phyloP scores from a whole-genome alignment of 1,140 invertebrate species.

The Pentalonia nigronervosa region DNA sequence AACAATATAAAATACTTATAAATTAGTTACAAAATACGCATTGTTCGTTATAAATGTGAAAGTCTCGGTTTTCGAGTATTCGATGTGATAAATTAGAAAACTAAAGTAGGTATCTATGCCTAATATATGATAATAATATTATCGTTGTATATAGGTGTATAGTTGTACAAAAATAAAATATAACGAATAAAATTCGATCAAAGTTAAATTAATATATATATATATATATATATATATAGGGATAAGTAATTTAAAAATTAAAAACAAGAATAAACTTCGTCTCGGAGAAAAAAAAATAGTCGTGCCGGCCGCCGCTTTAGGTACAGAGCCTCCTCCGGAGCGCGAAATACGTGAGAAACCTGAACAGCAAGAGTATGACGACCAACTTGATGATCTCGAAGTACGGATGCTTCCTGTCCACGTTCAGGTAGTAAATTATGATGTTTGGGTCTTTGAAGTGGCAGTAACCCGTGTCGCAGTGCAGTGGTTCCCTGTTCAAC shows the following conservation, averaged over 20 bases:
- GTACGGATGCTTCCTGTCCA: conserved; percentile 59
- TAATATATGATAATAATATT: conserved; percentile 11
- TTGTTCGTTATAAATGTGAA: neutral
- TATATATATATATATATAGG: neutral
- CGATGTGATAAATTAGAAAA: conserved; percentile 14
- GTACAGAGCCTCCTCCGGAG: conserved; percentile 59
- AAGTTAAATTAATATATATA: neutral
- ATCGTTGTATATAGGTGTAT: neutral
- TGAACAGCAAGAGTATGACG: conserved; percentile 59
- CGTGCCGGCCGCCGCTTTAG: neutral
- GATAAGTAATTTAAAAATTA: neutral
- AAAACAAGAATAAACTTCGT: neutral
- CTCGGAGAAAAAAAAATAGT: neutral
- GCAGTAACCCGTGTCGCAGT: conserved; percentile 65
- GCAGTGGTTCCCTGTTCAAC: conserved; percentile 67
- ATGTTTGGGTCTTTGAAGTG: conserved; percentile 62
- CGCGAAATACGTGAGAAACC: conserved; percentile 60
- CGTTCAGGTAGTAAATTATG: conserved; percentile 61
- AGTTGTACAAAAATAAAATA: neutral
- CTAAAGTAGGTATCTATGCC: neutral
- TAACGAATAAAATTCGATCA: neutral
- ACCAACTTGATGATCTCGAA: conserved; percentile 60
- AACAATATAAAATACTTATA: neutral
- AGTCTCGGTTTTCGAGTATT: neutral
- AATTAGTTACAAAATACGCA: neutral